These are phyloP conservation scores for Nerophis ophidion DNA, from an alignment of 2,113 vertebrate genomes.

Conservation along the genomic window DNA sequence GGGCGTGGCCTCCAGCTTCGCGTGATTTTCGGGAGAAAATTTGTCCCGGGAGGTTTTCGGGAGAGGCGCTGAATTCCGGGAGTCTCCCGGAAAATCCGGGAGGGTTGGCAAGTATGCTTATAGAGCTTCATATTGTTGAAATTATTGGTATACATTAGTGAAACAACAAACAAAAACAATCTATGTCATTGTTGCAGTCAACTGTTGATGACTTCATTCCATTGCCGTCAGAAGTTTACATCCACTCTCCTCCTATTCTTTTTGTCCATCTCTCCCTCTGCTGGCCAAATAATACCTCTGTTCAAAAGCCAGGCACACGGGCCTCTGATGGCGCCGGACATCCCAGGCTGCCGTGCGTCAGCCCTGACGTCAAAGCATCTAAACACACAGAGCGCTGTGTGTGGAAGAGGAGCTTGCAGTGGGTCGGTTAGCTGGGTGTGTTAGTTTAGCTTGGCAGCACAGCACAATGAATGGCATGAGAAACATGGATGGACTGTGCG, in stretches of 20 bases:
- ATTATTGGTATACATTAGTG: too few relatives aligned
- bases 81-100: too few relatives aligned
- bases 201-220: too few relatives aligned
- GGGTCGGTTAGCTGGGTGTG: constrained; percentile 14
- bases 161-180: too few relatives aligned
- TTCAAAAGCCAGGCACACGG: constrained; percentile 13
- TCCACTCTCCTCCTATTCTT: constrained; percentile 1
- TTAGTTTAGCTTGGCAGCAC: constrained; percentile 12
- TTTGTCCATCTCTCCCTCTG: constrained; percentile 17
- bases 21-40: too few relatives aligned
- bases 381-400: constrained; percentile 38
- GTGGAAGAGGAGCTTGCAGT: constrained; percentile 22
- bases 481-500: constrained; percentile 13
- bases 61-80: too few relatives aligned
- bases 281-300: constrained; percentile 30
- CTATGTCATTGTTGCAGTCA: too few relatives aligned
- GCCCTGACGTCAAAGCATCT: constrained; percentile 40
- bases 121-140: too few relatives aligned
- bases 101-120: too few relatives aligned
- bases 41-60: too few relatives aligned
- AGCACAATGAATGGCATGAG: constrained; percentile 15
- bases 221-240: too few relatives aligned
- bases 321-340: constrained; percentile 28
- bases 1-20: too few relatives aligned
- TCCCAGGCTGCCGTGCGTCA: constrained; percentile 39